These are phyloP conservation scores for Atethmia centrago DNA, from an alignment of 2,888 invertebrate species.

Conservation along the genomic window DNA sequence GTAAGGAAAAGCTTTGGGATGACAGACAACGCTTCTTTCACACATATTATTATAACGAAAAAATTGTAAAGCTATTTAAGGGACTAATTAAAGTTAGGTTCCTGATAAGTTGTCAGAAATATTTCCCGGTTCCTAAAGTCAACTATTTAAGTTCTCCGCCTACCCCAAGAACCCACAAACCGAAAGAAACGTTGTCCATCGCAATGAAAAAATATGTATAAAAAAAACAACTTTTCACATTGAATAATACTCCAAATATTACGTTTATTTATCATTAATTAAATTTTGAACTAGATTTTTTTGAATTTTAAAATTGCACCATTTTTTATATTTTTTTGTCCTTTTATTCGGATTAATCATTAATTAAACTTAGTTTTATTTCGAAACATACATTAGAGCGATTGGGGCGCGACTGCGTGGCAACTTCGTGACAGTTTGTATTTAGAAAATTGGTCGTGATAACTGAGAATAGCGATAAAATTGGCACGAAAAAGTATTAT, in stretches of 20 bases:
- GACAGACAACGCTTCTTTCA: slow-evolving; percentile 49
- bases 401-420: slow-evolving; percentile 33
- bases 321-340: slow-evolving; percentile 63
- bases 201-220: slow-evolving; percentile 43
- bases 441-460: slow-evolving; percentile 43
- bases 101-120: background rate
- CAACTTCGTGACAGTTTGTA: slow-evolving; percentile 14
- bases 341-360: slow-evolving; percentile 42
- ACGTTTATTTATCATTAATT: slow-evolving; percentile 56
- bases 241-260: slow-evolving; percentile 60
- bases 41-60: slow-evolving; percentile 24
- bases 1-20: slow-evolving; percentile 61
- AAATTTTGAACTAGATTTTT: slow-evolving; percentile 54
- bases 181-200: slow-evolving; percentile 53
- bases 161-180: slow-evolving; percentile 1
- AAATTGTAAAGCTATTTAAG: slow-evolving; percentile 30
- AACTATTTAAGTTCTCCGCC: background rate
- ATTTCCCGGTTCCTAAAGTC: slow-evolving; percentile 2
- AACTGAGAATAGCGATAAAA: slow-evolving; percentile 26
- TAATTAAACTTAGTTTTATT: slow-evolving; percentile 56
- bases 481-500: background rate
- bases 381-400: slow-evolving; percentile 57
- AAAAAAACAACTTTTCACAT: slow-evolving; percentile 59
- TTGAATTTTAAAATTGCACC: slow-evolving; percentile 65
- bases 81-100: slow-evolving; percentile 21